Evolutionary conservation across 2,888 invertebrate species (phyloP).

Genomic region (Malthinus seriepunctatus): DNA sequence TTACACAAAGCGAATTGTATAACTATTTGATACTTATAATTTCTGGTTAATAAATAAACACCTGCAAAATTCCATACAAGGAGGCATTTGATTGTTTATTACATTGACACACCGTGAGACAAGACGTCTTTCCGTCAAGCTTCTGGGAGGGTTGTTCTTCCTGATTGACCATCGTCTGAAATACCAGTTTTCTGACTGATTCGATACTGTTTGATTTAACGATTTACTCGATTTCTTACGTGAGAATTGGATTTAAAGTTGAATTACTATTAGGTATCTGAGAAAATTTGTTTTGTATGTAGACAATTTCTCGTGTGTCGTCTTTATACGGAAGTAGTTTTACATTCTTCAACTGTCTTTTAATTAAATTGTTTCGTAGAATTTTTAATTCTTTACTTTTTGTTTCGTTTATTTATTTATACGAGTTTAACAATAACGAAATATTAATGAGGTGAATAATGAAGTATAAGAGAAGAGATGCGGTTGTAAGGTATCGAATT

Average conservation of each 20-base stretch:
- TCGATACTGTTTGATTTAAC: conserved; percentile 33
- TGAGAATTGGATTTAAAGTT: conserved; percentile 28
- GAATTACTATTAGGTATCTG: conserved; percentile 22
- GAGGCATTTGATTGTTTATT: conserved; percentile 35
- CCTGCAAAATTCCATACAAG: conserved; percentile 32
- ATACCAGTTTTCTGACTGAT: conserved; percentile 30
- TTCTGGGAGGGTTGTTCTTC: conserved; percentile 40
- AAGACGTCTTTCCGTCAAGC: conserved; percentile 32
- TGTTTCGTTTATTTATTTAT: neutral
- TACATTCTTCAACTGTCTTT: conserved; percentile 20
- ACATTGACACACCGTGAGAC: conserved; percentile 37
- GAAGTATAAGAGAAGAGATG: no score
- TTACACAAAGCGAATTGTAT: no score
- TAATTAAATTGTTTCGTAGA: conserved; percentile 14
- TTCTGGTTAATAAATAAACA: conserved; percentile 10
- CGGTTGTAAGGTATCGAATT: conserved; percentile 22
- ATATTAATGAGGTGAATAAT: neutral
- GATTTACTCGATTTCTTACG: conserved; percentile 30
- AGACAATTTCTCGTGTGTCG: conserved; percentile 13
- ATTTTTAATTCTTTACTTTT: conserved; percentile 6
- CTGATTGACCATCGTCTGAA: conserved; percentile 36
- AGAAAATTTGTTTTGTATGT: conserved; percentile 28
- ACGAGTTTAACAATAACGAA: no score
- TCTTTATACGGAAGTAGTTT: conserved; percentile 30
- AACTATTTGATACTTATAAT: no score